Evolutionary conservation across 1,140 invertebrate genomes (phyloP).

Genomic region (Pygmarrhopalites habei): DNA sequence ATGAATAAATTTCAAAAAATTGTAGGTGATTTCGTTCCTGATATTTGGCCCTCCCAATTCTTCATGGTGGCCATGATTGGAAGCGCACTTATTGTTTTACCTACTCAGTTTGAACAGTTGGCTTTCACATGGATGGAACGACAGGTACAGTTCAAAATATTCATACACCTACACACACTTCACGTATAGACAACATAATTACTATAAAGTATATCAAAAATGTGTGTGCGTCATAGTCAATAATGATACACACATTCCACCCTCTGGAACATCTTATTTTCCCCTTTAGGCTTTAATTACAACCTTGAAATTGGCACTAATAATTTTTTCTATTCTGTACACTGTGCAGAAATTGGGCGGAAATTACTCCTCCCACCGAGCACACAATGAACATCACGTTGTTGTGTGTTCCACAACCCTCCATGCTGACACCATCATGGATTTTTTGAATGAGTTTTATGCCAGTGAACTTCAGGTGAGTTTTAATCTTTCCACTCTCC

Average conservation of each 20-base stretch:
- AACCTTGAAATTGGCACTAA: too few species aligned
- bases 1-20: not conserved
- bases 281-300: too few species aligned
- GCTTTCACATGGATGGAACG: constrained; percentile 94
- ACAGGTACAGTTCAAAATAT: too few species aligned
- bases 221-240: too few species aligned
- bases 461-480: constrained; percentile 80
- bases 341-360: constrained; percentile 85
- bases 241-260: too few species aligned
- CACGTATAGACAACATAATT: too few species aligned
- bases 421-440: constrained; percentile 95
- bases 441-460: constrained; percentile 98
- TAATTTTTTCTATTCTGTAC: too few species aligned
- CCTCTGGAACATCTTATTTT: too few species aligned
- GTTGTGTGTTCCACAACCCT: constrained; percentile 95
- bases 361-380: constrained; percentile 89
- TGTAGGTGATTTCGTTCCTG: constrained; percentile 58
- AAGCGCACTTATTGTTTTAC: constrained; percentile 87
- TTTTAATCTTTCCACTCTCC: too few species aligned
- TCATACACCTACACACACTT: too few species aligned
- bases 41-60: constrained; percentile 93
- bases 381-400: constrained; percentile 93
- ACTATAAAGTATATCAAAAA: too few species aligned
- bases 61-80: constrained; percentile 68
- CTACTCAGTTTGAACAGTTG: constrained; percentile 93